phyloP scores from a whole-genome alignment of 1,140 invertebrate species.

The Whitmania pigra region DNA sequence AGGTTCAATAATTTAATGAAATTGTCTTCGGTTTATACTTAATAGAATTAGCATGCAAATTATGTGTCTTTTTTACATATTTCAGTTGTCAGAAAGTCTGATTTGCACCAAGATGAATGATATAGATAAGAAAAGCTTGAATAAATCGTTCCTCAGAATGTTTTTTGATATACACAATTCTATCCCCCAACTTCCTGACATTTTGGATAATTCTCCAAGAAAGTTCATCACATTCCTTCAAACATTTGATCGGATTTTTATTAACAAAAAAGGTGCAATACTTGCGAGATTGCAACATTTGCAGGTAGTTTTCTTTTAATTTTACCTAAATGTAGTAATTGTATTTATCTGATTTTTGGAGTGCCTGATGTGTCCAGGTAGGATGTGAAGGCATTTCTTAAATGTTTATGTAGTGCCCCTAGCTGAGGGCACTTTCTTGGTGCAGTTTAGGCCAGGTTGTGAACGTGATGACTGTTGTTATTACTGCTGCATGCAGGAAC shows the following conservation, averaged over 20 bases:
- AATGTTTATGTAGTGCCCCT: too few species aligned
- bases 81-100: not conserved
- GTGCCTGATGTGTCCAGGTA: too few species aligned
- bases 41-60: not conserved
- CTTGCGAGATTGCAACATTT: slow-evolving; percentile 48
- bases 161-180: not conserved
- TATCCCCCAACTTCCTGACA: not conserved
- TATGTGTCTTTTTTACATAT: not conserved
- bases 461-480: too few species aligned
- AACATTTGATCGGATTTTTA: slow-evolving; percentile 49
- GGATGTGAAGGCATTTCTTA: too few species aligned
- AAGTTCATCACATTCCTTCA: slow-evolving; percentile 52
- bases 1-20: slow-evolving; percentile 32
- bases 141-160: not conserved
- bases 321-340: too few species aligned
- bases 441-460: too few species aligned
- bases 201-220: slow-evolving; percentile 39
- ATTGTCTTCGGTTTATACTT: not conserved
- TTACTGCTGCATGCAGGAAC: too few species aligned
- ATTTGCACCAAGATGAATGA: slow-evolving; percentile 3
- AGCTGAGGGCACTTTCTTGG: too few species aligned
- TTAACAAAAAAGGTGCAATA: slow-evolving; percentile 48
- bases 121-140: not conserved
- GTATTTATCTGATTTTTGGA: too few species aligned
- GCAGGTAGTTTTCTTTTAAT: slow-evolving; percentile 43